These are phyloP conservation scores for Amphibalanus amphitrite DNA, from an alignment of 1,140 invertebrate genomes.

Conservation along the genomic window DNA sequence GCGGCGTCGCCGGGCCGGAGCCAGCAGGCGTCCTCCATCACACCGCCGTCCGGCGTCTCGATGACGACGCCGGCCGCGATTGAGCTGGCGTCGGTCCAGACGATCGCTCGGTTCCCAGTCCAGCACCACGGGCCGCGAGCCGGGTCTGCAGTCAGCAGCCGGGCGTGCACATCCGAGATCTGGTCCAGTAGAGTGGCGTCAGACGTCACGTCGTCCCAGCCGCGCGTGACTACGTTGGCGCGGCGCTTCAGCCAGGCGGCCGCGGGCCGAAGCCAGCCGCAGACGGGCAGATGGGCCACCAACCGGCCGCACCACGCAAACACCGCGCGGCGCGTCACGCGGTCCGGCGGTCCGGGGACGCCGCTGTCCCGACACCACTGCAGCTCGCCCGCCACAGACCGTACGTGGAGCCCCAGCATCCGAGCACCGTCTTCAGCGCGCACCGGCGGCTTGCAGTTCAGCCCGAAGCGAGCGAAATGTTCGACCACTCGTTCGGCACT, in stretches of 20 bases:
- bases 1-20: not conserved
- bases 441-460: not conserved
- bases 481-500: not conserved
- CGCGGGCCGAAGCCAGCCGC: constrained; percentile 7
- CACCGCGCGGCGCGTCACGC: not conserved
- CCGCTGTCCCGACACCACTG: not conserved
- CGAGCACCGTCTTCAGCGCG: not conserved
- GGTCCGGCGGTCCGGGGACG: not conserved
- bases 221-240: not conserved
- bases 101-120: not conserved
- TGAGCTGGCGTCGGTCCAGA: not conserved
- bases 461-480: not conserved
- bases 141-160: not conserved
- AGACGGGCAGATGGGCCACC: constrained; percentile 5
- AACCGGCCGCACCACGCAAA: constrained; percentile 9
- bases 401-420: not conserved
- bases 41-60: not conserved
- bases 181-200: not conserved
- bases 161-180: not conserved
- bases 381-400: not conserved
- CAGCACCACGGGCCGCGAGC: not conserved
- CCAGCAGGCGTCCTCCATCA: not conserved
- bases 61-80: not conserved
- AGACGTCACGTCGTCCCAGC: constrained; percentile 5
- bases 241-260: constrained; percentile 9